A percentile compares a stretch with the other conserved stretches of the same genome.
phyloP scores from a whole-genome alignment of 2,888 invertebrate genomes.

The Acleris emargana region DNA sequence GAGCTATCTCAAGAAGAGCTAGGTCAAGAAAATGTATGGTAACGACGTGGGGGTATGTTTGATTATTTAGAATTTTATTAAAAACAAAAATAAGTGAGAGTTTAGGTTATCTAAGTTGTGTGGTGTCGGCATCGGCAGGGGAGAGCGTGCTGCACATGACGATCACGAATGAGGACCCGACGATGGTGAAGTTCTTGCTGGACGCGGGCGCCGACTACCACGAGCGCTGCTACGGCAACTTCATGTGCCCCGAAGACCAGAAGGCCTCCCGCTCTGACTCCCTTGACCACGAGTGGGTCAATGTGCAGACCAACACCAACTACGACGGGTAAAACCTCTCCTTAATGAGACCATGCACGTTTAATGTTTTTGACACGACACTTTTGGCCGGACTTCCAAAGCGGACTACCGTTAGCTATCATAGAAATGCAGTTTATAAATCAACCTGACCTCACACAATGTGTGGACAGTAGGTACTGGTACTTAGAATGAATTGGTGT shows the following conservation, averaged over 20 bases:
- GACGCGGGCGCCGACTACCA: conserved; percentile 96
- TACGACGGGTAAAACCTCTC: conserved; percentile 88
- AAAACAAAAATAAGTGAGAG: too few species aligned
- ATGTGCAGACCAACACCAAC: conserved; percentile 90
- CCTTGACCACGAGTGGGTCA: conserved; percentile 95
- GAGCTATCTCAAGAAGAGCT: too few species aligned
- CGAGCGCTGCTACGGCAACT: conserved; percentile 96
- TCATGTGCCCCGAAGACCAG: conserved; percentile 99
- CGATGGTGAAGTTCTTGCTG: conserved; percentile 97
- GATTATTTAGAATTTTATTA: too few species aligned
- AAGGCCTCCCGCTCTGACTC: conserved; percentile 94
- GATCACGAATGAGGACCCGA: conserved; percentile 98
- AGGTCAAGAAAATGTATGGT: too few species aligned
- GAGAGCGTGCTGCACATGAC: conserved; percentile 98
- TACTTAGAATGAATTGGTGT: too few species aligned
- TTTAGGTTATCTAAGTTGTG: neutral
- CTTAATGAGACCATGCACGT: neutral
- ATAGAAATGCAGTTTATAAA: too few species aligned
- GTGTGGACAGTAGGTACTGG: too few species aligned
- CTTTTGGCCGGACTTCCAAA: too few species aligned
- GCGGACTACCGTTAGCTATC: too few species aligned
- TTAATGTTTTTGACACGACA: too few species aligned
- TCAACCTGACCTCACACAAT: too few species aligned
- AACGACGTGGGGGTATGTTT: too few species aligned
- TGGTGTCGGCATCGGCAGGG: conserved; percentile 74